phyloP scores from a whole-genome alignment of 2,113 vertebrate genomes.

The Panurus biarmicus region DNA sequence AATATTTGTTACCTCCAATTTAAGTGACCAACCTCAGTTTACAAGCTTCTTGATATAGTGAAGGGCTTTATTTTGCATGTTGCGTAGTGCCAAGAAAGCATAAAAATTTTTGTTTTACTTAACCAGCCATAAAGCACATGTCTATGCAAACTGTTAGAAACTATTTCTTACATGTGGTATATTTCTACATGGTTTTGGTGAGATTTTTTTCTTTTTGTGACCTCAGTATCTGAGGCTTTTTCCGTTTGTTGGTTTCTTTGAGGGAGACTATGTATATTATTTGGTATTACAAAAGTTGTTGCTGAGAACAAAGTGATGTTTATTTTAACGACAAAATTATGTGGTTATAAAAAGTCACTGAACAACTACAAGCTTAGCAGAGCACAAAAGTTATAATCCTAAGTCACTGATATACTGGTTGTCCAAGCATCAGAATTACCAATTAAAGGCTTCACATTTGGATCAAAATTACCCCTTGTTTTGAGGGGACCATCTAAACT shows the following conservation, averaged over 20 bases:
- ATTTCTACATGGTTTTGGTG: neutral
- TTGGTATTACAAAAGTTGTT: neutral
- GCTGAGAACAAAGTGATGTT: neutral
- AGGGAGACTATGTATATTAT: neutral
- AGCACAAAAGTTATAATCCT: neutral
- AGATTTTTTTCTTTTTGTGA: neutral
- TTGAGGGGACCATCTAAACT: neutral
- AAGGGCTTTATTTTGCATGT: neutral
- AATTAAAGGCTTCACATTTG: neutral
- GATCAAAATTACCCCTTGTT: neutral
- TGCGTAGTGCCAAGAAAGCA: neutral
- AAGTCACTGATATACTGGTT: neutral
- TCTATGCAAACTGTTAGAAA: neutral
- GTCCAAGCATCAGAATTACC: neutral
- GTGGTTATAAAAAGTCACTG: neutral
- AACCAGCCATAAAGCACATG: neutral
- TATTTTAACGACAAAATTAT: neutral
- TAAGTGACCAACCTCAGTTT: neutral
- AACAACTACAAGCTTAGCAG: neutral
- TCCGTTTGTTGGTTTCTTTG: neutral
- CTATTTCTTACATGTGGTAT: neutral
- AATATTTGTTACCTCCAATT: neutral
- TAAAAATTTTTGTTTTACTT: neutral
- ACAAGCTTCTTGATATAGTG: neutral
- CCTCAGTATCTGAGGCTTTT: neutral